phyloP scores from a whole-genome alignment of 2,888 invertebrate genomes.

The Apamea monoglypha region DNA sequence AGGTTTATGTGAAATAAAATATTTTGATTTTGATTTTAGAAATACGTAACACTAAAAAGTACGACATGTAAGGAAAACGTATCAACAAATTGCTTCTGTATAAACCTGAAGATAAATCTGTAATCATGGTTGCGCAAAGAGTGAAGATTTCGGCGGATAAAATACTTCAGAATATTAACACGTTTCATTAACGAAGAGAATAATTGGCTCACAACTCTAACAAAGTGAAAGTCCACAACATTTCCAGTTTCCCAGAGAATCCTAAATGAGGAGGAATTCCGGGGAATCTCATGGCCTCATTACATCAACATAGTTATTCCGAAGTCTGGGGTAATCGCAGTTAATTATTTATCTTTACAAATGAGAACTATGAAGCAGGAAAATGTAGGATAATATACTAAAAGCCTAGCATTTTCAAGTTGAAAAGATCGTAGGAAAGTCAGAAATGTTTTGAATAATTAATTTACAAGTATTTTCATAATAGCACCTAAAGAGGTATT shows the following conservation, averaged over 20 bases:
- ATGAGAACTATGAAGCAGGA: constrained; percentile 2
- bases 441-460: background rate
- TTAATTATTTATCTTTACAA: constrained; percentile 21
- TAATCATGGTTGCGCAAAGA: constrained; percentile 14
- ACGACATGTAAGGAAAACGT: background rate
- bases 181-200: constrained; percentile 37
- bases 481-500: background rate
- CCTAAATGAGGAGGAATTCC: constrained; percentile 42
- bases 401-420: constrained; percentile 7
- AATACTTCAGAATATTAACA: constrained; percentile 35
- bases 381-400: background rate
- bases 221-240: constrained; percentile 40
- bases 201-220: constrained; percentile 52
- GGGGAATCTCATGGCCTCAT: constrained; percentile 23
- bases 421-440: background rate
- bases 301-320: constrained; percentile 22
- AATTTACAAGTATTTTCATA: background rate
- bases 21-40: no score
- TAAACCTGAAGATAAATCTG: constrained; percentile 3
- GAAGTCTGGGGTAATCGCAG: constrained; percentile 5
- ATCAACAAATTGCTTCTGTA: background rate
- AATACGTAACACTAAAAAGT: no score
- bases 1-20: no score
- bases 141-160: constrained; percentile 15
- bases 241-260: constrained; percentile 46